Evolutionary conservation across 2,888 invertebrate genomes (phyloP).

Genomic region (Stenichneumon culpator): DNA sequence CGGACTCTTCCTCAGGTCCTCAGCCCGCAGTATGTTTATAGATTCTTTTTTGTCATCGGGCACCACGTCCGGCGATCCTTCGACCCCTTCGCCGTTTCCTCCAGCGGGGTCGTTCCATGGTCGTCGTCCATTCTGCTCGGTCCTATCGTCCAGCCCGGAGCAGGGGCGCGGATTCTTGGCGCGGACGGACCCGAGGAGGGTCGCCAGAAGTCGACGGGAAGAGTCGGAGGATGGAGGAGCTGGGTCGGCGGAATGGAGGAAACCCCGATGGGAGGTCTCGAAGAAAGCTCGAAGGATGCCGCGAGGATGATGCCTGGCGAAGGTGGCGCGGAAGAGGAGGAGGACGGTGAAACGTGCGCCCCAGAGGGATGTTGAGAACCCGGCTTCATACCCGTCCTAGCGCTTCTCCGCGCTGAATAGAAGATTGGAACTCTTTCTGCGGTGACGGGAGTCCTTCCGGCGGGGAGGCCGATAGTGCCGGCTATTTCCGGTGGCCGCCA

Average conservation of each 20-base stretch:
- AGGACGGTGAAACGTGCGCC: conserved; percentile 51
- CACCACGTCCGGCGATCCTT: conserved; percentile 77
- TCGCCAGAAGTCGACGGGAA: conserved; percentile 23
- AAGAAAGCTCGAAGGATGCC: conserved; percentile 14
- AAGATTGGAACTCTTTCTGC: conserved; percentile 85
- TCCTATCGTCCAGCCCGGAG: conserved; percentile 31
- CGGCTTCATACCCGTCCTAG: conserved; percentile 13
- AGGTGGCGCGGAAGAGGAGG: conserved; percentile 49
- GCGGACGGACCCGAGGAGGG: conserved; percentile 13
- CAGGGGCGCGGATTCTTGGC: neutral
- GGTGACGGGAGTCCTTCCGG: conserved; percentile 84
- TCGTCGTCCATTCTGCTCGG: conserved; percentile 58
- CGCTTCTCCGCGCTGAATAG: conserved; percentile 78
- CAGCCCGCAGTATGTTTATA: conserved; percentile 16
- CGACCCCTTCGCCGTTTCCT: conserved; percentile 73
- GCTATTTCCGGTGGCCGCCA: conserved; percentile 85
- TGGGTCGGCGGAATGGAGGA: conserved; percentile 14
- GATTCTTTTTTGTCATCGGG: conserved; percentile 39
- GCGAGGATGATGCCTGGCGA: conserved; percentile 18
- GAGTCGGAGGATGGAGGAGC: conserved; percentile 32
- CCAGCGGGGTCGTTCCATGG: conserved; percentile 61
- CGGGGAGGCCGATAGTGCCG: conserved; percentile 83
- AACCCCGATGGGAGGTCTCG: conserved; percentile 10
- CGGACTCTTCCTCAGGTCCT: neutral
- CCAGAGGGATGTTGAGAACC: conserved; percentile 38